A percentile compares a stretch with the other conserved stretches of the same genome.
Evolutionary conservation across 1,140 invertebrate species (phyloP).

Genomic region (Drosophila tristis): DNA sequence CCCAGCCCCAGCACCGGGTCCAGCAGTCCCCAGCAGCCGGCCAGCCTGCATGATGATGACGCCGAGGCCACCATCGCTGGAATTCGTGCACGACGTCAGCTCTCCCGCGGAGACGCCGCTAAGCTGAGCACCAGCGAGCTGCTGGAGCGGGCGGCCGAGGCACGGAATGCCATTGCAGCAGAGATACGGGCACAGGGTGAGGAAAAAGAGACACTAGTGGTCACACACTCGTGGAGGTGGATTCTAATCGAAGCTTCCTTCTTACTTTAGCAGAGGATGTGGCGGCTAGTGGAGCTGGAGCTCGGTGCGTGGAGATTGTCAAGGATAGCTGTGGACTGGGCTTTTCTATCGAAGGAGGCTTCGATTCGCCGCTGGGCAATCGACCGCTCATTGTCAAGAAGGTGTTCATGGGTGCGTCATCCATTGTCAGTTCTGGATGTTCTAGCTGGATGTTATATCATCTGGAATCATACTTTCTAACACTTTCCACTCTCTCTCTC

Average conservation of each 20-base stretch:
- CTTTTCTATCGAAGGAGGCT: constrained; percentile 96
- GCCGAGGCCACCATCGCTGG: constrained; percentile 72
- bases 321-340: constrained; percentile 96
- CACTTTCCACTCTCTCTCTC: background rate
- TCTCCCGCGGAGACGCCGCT: constrained; percentile 74
- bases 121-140: constrained; percentile 81
- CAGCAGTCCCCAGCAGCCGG: constrained; percentile 69
- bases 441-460: background rate
- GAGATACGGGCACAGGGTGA: constrained; percentile 80
- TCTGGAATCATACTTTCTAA: background rate
- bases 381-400: constrained; percentile 94
- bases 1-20: constrained; percentile 68
- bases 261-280: constrained; percentile 56
- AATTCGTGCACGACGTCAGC: constrained; percentile 70
- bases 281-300: constrained; percentile 53
- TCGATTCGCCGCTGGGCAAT: constrained; percentile 94
- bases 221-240: no score
- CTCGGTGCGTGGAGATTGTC: constrained; percentile 87
- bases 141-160: constrained; percentile 74
- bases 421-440: background rate
- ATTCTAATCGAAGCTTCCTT: background rate
- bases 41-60: constrained; percentile 64
- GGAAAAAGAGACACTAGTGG: background rate
- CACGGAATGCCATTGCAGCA: constrained; percentile 76
- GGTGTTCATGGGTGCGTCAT: constrained; percentile 92